Conservation (phyloP, 2,113 vertebrate species). For the Scalopus aquaticus region DNA sequence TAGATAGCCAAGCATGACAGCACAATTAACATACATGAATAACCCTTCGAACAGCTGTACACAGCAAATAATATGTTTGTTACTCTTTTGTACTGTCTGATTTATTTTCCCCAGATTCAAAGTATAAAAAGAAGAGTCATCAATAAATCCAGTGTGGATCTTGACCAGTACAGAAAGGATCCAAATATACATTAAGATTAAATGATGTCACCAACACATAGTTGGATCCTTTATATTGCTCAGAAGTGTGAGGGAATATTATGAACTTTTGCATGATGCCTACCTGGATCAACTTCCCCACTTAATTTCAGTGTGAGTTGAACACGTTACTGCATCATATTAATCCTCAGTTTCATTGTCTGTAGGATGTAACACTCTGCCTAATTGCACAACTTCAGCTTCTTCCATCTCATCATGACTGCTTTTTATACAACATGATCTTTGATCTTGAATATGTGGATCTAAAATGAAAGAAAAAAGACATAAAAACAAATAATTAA, state of each 20-base stretch:
- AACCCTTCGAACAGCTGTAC: background rate
- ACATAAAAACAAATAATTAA: background rate
- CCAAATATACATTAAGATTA: background rate
- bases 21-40: background rate
- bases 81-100: background rate
- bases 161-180: slow-evolving; percentile 16
- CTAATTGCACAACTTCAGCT: background rate
- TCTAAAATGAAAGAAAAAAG: slow-evolving; percentile 19
- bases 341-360: background rate
- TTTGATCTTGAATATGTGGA: background rate
- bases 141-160: background rate
- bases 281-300: background rate
- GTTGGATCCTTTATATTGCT: background rate
- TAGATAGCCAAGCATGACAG: background rate
- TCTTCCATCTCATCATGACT: background rate
- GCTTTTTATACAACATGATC: background rate
- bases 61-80: background rate
- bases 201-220: background rate
- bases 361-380: background rate
- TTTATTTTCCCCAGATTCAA: background rate
- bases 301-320: background rate
- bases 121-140: slow-evolving; percentile 5
- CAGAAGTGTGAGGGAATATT: background rate
- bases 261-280: background rate
- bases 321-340: background rate